phyloP scores from a whole-genome alignment of 2,113 vertebrate species.

The Ginglymostoma cirratum region DNA sequence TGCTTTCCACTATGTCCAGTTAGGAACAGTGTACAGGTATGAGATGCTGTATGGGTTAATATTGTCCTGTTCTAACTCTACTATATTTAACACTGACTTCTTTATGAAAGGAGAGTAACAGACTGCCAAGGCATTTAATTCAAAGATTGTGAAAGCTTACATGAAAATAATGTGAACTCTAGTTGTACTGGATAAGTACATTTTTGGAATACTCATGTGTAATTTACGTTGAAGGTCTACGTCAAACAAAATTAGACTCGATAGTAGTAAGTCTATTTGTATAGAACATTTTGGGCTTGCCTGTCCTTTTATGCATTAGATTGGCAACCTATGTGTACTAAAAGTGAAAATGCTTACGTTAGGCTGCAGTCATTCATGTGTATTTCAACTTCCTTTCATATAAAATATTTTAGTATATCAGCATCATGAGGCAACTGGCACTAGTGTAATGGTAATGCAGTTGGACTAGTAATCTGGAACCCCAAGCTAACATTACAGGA shows the following conservation, averaged over 20 bases:
- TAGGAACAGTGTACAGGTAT: conserved; percentile 68
- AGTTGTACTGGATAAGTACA: too few species aligned
- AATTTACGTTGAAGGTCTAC: background rate
- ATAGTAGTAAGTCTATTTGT: background rate
- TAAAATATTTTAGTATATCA: background rate
- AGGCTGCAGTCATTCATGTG: background rate
- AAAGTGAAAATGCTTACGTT: background rate
- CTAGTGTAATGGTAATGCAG: too few species aligned
- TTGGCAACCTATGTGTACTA: background rate
- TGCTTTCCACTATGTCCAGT: conserved; percentile 70
- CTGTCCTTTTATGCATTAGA: background rate
- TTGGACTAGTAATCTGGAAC: too few species aligned
- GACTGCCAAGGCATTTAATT: background rate
- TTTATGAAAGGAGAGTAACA: background rate
- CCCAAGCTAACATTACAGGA: too few species aligned
- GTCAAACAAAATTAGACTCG: background rate
- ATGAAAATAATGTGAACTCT: background rate
- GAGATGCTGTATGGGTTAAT: conserved; percentile 33
- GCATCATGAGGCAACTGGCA: background rate
- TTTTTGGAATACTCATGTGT: background rate
- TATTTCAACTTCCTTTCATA: background rate
- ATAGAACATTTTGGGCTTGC: background rate
- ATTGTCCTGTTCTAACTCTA: background rate
- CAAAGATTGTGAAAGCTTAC: background rate
- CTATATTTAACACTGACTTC: too few species aligned